Evolutionary conservation across 2,888 invertebrate genomes (phyloP), one percentile per base, ranked within the genome.

Genomic region (Machimus rusticus): DNA sequence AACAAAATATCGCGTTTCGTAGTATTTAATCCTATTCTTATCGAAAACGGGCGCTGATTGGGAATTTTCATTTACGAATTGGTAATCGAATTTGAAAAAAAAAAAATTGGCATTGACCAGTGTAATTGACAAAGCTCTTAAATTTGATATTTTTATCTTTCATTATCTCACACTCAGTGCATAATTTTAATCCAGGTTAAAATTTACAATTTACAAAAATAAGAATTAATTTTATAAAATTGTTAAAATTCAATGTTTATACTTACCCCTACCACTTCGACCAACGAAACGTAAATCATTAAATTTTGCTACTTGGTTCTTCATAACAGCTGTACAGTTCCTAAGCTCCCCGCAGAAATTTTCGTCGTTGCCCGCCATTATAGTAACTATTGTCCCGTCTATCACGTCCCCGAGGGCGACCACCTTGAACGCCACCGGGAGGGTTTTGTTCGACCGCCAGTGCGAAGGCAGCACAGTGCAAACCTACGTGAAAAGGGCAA

Each of bases 231-330:
- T 34, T 34, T 34, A 6, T 1, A 34, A 34, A 34, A 34, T 34
- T 46, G 3, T 12, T 12, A 2, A 16, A 46, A 46, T 46, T 3
- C 14, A 46, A 16, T 46, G 3, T 16, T 16, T 46, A 2, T 12
- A 91, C 96, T 96, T 92, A 99, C 99, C 99, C 95, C 99, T 94
- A 86, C 99, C 99, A 92, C 98, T 98, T 90, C 99, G 95, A 79
- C 99, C 99, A 90, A 99, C 98, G 94, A 99, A 99, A 92, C 99
- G 95, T 88, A 99, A 94, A 94, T 99, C 99, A 92, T 98, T 98
- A 93, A 99, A 99, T 94, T 98, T 98, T 86, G 99, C 99, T 90
- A 99, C 97, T 93, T 98, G 98, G 92, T 98, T 98, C 94, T 98
- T 98, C 97, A 99, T 98, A 89, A 98, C 96, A 0, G 99, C 98